A percentile compares a stretch with the other conserved stretches of the same genome.
Conservation (phyloP, 2,888 invertebrate genomes). For the Cynaeus angustus region DNA sequence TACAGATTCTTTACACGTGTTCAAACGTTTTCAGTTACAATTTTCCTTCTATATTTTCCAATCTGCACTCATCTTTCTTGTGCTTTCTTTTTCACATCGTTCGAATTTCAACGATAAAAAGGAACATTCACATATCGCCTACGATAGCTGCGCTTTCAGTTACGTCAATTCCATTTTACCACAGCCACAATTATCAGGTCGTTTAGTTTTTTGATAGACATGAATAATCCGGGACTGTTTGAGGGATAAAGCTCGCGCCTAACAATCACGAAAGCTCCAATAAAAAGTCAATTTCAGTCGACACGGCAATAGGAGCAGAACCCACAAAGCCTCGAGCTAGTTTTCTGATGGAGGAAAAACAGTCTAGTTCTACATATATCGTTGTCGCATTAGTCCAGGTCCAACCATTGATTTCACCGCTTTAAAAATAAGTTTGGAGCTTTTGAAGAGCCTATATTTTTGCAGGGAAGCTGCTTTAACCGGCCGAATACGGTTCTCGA, state of each 20-base stretch:
- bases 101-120: conserved; percentile 44
- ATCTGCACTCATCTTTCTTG: conserved; percentile 46
- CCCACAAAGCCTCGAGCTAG: conserved; percentile 22
- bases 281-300: conserved; percentile 43
- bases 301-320: conserved; percentile 21
- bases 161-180: conserved; percentile 1
- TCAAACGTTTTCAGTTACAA: conserved; percentile 53
- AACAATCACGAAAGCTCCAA: conserved; percentile 40
- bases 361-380: conserved; percentile 48
- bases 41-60: conserved; percentile 51
- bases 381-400: conserved; percentile 55
- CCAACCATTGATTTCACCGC: conserved; percentile 52
- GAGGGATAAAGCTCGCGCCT: conserved; percentile 27
- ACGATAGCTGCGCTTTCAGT: conserved; percentile 10
- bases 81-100: conserved; percentile 46
- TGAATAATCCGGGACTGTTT: conserved; percentile 31
- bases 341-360: conserved; percentile 25
- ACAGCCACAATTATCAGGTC: conserved; percentile 23
- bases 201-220: conserved; percentile 41
- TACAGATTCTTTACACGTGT: conserved; percentile 54
- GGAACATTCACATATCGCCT: conserved; percentile 42
- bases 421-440: conserved; percentile 44
- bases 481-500: conserved; percentile 32
- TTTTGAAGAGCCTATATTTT: conserved; percentile 38
- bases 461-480: conserved; percentile 40